phyloP scores from a whole-genome alignment of 2,113 vertebrate species.

The Procavia capensis region DNA sequence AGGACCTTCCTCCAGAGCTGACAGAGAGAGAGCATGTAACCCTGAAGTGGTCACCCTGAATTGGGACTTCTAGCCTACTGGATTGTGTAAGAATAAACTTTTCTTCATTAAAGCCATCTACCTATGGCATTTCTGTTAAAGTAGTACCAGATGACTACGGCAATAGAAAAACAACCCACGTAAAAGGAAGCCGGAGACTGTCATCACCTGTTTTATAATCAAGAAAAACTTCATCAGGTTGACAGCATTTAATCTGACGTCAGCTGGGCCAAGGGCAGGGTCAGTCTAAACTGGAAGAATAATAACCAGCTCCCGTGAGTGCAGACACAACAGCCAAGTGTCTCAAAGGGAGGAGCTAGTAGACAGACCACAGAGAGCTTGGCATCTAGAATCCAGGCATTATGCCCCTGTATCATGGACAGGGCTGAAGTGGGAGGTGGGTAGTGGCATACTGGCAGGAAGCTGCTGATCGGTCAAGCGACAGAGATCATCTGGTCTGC shows the following conservation, averaged over 20 bases:
- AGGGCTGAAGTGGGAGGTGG: accelerated
- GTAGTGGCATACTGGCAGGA: background rate
- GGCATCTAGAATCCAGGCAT: background rate
- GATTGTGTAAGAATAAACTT: too few species aligned
- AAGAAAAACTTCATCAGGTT: background rate
- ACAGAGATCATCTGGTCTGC: background rate
- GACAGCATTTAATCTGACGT: background rate
- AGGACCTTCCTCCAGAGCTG: too few species aligned
- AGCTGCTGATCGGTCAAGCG: background rate
- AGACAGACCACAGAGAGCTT: background rate
- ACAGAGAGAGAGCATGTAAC: too few species aligned
- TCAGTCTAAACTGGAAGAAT: background rate
- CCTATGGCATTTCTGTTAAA: too few species aligned
- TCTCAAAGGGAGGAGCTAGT: background rate
- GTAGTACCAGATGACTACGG: too few species aligned
- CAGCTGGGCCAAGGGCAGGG: background rate
- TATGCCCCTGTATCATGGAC: background rate
- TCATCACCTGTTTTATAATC: background rate
- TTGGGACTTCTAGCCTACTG: too few species aligned
- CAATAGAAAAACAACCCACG: background rate
- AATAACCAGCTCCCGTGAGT: background rate
- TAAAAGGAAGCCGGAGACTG: background rate
- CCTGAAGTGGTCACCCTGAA: too few species aligned
- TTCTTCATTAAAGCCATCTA: too few species aligned
- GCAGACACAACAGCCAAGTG: background rate